Evolutionary conservation across 2,888 invertebrate species (phyloP).

Genomic region (Drosophila quinaria): DNA sequence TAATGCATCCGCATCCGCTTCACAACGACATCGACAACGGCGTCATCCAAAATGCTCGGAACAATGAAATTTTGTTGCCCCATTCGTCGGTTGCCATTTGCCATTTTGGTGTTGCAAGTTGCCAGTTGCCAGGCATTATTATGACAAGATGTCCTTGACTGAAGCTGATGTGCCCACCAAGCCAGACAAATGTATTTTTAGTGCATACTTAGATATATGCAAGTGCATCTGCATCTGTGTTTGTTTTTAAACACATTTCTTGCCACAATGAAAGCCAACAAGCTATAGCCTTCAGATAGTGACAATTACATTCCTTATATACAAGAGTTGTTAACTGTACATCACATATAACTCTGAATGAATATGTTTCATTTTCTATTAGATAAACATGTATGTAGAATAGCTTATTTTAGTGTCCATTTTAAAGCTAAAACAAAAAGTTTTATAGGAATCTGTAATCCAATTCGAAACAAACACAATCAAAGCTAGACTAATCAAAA

Average conservation of each 20-base stretch:
- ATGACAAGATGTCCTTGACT: constrained; percentile 57
- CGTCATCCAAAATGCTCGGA: constrained; percentile 39
- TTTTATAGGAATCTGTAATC: no score
- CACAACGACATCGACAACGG: constrained; percentile 22
- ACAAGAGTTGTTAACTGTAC: not conserved
- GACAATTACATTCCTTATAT: constrained; percentile 10
- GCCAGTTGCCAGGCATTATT: constrained; percentile 45
- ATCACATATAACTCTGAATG: no score
- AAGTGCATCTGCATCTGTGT: constrained; percentile 1
- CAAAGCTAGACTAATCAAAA: no score
- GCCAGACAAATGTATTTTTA: constrained; percentile 24
- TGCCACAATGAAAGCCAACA: constrained; percentile 17
- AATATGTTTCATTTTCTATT: no score
- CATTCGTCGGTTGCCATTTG: constrained; percentile 20
- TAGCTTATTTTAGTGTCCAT: no score
- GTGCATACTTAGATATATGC: not conserved
- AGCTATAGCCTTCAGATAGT: not conserved
- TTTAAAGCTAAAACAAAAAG: no score
- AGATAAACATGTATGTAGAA: no score
- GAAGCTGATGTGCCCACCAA: constrained; percentile 19
- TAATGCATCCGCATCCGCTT: constrained; percentile 54
- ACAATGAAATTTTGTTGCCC: constrained; percentile 62
- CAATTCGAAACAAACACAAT: no score
- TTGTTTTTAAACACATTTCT: constrained; percentile 18
- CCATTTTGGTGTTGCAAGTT: constrained; percentile 34